Evolutionary conservation across 37 sponge, comb jelly and placozoan genomes (phyloP).

Genomic region (Beroe ovata): DNA sequence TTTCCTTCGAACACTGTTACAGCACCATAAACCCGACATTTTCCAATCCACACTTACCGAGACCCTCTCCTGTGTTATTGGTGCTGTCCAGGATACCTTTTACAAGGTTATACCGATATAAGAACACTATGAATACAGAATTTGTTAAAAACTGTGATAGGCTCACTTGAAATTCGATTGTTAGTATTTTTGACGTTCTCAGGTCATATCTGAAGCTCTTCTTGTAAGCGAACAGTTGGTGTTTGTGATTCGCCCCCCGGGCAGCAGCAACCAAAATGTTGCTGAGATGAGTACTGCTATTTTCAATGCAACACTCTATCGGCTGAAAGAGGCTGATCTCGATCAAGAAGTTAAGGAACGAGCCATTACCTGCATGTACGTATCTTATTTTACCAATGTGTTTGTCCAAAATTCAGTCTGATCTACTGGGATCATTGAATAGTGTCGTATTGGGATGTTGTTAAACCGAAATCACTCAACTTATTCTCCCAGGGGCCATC

Average conservation of each 20-base stretch:
- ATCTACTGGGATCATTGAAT: too few species aligned
- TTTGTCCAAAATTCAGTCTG: too few species aligned
- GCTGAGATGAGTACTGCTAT: constrained; percentile 42
- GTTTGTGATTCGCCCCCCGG: constrained; percentile 79
- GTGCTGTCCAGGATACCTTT: constrained; percentile 86
- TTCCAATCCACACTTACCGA: constrained; percentile 79
- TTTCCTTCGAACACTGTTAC: constrained; percentile 84
- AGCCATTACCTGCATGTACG: constrained; percentile 96
- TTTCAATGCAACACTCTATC: constrained; percentile 73
- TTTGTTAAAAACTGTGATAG: not conserved
- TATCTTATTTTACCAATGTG: too few species aligned
- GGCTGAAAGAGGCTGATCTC: constrained; percentile 92
- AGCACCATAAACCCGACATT: constrained; percentile 75
- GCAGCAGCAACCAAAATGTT: constrained; percentile 69
- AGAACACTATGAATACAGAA: not conserved
- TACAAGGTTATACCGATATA: constrained; percentile 74
- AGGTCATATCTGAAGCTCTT: constrained; percentile 89
- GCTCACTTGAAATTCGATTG: not conserved
- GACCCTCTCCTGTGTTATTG: constrained; percentile 74
- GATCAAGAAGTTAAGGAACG: constrained; percentile 99
- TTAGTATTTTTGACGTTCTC: not conserved
- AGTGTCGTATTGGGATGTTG: not conserved
- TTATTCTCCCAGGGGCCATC: constrained; percentile 90
- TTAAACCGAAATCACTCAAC: not conserved
- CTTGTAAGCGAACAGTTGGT: constrained; percentile 86